These are phyloP conservation scores for Amiota minor DNA, from an alignment of 2,888 invertebrate species.

Conservation along the genomic window DNA sequence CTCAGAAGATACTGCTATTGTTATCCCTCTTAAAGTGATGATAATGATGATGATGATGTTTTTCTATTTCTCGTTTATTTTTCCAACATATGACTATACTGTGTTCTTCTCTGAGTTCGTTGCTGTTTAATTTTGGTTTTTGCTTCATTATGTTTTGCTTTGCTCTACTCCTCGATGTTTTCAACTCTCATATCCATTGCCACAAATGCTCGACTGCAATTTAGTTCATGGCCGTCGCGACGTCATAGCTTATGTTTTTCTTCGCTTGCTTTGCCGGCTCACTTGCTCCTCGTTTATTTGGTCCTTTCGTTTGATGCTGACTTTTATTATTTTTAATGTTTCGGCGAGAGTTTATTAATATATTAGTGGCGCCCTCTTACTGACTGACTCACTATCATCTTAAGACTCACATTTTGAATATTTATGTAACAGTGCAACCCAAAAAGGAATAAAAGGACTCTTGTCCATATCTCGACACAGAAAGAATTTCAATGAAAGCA, in stretches of 20 bases:
- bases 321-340: constrained; percentile 33
- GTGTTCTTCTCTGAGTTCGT: constrained; percentile 1
- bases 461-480: constrained; percentile 39
- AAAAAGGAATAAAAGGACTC: neutral
- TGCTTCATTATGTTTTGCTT: neutral
- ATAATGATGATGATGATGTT: neutral
- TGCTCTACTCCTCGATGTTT: no score
- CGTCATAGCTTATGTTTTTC: constrained; percentile 57
- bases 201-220: constrained; percentile 55
- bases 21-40: neutral
- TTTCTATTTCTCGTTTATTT: no score
- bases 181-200: neutral
- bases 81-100: no score
- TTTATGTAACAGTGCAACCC: constrained; percentile 19
- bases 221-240: constrained; percentile 59
- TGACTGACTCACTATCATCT: constrained; percentile 21
- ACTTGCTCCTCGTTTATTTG: constrained; percentile 32
- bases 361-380: constrained; percentile 42
- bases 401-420: constrained; percentile 32
- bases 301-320: constrained; percentile 22
- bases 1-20: neutral
- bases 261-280: constrained; percentile 23
- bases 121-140: constrained; percentile 22
- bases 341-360: constrained; percentile 52
- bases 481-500: neutral